Evolutionary conservation across 2,113 vertebrate genomes (phyloP), one percentile per base, ranked within the genome.

Genomic region (Paraplagusia blochii): DNA sequence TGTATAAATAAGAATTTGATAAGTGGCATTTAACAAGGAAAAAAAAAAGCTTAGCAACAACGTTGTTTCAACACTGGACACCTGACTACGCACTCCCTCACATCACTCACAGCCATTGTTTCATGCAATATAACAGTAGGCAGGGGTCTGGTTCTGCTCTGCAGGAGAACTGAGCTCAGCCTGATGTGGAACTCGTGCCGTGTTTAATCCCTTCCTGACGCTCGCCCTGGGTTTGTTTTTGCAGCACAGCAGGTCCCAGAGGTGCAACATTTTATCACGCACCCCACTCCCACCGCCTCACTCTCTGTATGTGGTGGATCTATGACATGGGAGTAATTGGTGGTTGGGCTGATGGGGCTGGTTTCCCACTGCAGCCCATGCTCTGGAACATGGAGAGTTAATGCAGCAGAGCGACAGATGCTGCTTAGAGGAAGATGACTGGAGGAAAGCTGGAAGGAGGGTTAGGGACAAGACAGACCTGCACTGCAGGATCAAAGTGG

Each of bases 131-230:
- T 36, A 11, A 33, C 44, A 14, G 49, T 12, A 18, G 15, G 46
- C 47, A 46, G 49, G 11, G 16, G 38, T 50, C 36, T 57, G 57
- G 38, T 63, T 72, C 33, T 45, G 46, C 63, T 42, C 9, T 11
- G 38, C 1, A 53, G 44, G 34, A 36, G 9, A 33, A n/a, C 49
- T 58, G 11, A 54, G 63, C 44, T 1, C 38, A 62, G 61, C 55
- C 59, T 45, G 63, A 48, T 61, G 58, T 44, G 68, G 60, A 53
- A 51, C 50, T 66, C 71, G 40, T 0, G 63, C 62, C 73, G 71
- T 54, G 72, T 17, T 58, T 73, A 76, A 80, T 78, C 79, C 79
- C 45, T 64, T 39, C 63, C 76, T 45, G 75, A 58, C 38, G 72
- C 54, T 66, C 8, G 34, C 59, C 55, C 33, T 49, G 47, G 51